Evolutionary conservation across 2,113 vertebrate species (phyloP), one percentile per base, ranked within the genome.

Genomic region (Nesospiza acunhae): DNA sequence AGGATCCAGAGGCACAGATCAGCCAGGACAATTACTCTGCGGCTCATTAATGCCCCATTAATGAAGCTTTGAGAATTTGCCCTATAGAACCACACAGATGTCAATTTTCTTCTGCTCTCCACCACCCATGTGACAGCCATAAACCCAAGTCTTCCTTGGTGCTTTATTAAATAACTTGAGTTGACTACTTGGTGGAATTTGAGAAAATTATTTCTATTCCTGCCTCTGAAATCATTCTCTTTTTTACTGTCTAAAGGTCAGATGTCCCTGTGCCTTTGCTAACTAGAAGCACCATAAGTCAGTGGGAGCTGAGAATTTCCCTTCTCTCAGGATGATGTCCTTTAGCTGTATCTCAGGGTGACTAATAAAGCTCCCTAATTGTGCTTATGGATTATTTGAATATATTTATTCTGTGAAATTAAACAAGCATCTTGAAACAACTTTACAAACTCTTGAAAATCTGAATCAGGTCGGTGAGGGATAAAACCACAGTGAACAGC

Each of bases 191-290:
- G n/a, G 63, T 66, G 67, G 58, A 82, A 79, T 73, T 79, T 58
- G 62, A 83, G 74, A 93, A 82, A 93, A 85, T 87, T 89, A 85
- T 82, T 95, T 72, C 27, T 77, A 80, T 66, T 83, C 69, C 66
- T 44, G 1, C 13, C 30, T 91, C 23, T 74, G 58, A 59, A 85
- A 84, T 60, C 1, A 5, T 69, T 93, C 62, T 66, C 28, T 37
- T 37, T 90, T 69, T 79, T 77, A 47, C 31, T 59, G 8, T 33
- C 58, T 53, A 55, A 24, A 33, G 46, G 46, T 83, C 79, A 86
- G 33, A 41, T 47, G 14, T 70, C 46, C 41, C 70, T 58, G 13
- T 80, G 37, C 33, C 72, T 94, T 67, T 90, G 24, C 47, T 90
- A 63, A 30, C 63, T 30, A n/a, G 33, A 59, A 84, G 27, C 33